These are phyloP conservation scores for Pristionchus japonicus DNA, from an alignment of 2,888 invertebrate genomes.

Conservation along the genomic window DNA sequence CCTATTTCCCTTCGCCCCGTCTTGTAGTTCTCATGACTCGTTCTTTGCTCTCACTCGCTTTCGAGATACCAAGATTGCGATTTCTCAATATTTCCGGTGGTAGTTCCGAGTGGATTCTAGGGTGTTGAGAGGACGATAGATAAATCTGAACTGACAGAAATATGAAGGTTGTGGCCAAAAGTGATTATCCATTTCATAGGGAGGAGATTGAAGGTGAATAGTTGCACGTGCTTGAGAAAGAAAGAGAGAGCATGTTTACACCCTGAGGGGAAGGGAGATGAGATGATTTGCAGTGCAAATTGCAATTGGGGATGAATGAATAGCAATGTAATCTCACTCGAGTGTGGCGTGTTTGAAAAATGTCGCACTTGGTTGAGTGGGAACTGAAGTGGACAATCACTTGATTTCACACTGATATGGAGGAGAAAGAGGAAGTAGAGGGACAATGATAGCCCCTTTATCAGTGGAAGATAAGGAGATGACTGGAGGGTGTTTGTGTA, in stretches of 20 bases:
- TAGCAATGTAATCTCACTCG: not conserved
- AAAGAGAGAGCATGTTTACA: conserved; percentile 16
- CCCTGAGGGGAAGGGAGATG: not conserved
- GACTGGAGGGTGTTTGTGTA: conserved; percentile 18
- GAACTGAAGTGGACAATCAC: not conserved
- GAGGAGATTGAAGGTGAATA: not conserved
- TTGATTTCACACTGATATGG: not conserved
- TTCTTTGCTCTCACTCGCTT: not conserved
- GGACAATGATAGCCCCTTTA: not conserved
- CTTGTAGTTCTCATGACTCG: not conserved
- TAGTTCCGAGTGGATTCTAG: not conserved
- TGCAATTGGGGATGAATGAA: conserved; percentile 12
- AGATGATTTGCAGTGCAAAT: conserved; percentile 15
- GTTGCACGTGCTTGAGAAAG: not conserved
- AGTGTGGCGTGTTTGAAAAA: not conserved
- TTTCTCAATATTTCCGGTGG: not conserved
- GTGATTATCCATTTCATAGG: conserved; percentile 1
- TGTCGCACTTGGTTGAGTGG: not conserved
- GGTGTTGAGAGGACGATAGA: not conserved
- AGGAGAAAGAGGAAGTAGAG: conserved; percentile 12
- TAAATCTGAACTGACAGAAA: not conserved
- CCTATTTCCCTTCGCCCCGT: not conserved
- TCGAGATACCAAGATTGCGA: not conserved
- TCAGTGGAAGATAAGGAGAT: not conserved
- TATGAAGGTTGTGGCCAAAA: not conserved